phyloP scores from a whole-genome alignment of 2,113 vertebrate genomes.

The Spilogale gracilis region DNA sequence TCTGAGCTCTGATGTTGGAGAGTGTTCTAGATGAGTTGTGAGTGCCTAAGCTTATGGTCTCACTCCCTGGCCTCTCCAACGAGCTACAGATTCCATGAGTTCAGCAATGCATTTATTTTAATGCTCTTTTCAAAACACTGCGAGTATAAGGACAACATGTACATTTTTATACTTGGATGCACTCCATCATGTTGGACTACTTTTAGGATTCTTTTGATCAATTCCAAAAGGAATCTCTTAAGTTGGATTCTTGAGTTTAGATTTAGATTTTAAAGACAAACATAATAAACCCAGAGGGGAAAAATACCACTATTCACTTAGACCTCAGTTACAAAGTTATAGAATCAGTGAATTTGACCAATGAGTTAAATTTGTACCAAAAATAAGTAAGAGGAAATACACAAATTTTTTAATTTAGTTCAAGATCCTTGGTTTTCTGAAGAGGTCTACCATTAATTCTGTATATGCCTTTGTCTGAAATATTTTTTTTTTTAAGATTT shows the following conservation, averaged over 20 bases:
- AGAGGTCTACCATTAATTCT: background rate
- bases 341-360: background rate
- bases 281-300: background rate
- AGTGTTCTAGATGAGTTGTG: background rate
- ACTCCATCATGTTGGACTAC: background rate
- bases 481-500: no score
- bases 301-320: constrained; percentile 8
- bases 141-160: background rate
- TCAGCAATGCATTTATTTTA: background rate
- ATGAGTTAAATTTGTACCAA: background rate
- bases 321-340: constrained; percentile 1
- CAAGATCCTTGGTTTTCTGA: background rate
- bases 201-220: background rate
- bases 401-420: background rate
- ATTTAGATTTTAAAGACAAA: background rate
- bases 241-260: constrained; percentile 20
- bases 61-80: background rate
- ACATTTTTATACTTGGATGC: background rate
- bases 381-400: constrained; percentile 18
- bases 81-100: background rate
- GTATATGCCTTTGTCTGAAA: background rate
- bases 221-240: background rate
- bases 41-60: accelerated
- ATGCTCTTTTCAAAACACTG: background rate
- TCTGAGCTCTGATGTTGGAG: background rate